Conservation (phyloP, 2,113 vertebrate species). For the Felis chaus region DNA sequence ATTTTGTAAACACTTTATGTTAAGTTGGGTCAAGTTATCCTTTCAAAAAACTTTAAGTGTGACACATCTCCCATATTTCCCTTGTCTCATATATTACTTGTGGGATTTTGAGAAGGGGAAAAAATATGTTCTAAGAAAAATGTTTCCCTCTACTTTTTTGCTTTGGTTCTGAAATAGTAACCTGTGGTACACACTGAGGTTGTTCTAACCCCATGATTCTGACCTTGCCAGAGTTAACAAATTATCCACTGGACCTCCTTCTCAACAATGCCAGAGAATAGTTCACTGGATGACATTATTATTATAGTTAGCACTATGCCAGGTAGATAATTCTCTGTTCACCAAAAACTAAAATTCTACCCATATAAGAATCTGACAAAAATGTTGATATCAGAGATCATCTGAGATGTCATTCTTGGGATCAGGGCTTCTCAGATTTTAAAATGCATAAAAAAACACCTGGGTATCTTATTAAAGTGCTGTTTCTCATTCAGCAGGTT, state of each 20-base stretch:
- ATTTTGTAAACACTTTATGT: slow-evolving; percentile 10
- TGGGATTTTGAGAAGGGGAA: not conserved
- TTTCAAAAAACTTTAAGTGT: not conserved
- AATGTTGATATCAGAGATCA: not conserved
- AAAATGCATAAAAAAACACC: not conserved
- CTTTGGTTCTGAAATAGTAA: slow-evolving; percentile 42
- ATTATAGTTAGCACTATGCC: not conserved
- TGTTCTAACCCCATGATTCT: not conserved
- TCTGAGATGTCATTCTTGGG: not conserved
- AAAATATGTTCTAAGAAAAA: slow-evolving; percentile 39
- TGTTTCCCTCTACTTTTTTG: not conserved
- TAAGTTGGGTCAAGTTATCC: not conserved
- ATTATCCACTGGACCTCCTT: not conserved
- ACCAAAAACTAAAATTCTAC: not conserved
- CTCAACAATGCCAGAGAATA: not conserved
- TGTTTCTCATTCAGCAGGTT: not conserved
- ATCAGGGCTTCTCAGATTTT: not conserved
- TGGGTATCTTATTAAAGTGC: not conserved
- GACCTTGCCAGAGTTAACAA: not conserved
- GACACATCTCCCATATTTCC: not conserved
- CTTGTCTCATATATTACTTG: not conserved
- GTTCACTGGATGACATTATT: not conserved
- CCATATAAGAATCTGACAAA: not conserved
- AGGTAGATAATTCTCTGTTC: not conserved
- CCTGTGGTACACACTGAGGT: not conserved